These are phyloP conservation scores for Abramis brama DNA, from an alignment of 2,113 vertebrate genomes.

Conservation along the genomic window DNA sequence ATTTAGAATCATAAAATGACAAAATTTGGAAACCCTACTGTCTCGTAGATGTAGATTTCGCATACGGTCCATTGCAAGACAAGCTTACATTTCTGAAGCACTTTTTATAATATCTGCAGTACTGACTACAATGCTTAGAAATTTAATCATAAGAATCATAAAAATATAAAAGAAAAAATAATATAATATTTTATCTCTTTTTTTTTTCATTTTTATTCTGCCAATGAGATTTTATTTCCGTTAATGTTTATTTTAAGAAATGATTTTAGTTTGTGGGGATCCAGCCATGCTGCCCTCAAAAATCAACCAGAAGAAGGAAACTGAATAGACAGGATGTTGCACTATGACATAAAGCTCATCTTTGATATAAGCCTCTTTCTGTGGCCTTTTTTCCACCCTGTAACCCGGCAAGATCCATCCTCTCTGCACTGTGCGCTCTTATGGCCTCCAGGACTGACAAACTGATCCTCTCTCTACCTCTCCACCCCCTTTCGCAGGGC, in stretches of 20 bases:
- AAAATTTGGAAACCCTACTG: not conserved
- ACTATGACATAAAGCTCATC: not conserved
- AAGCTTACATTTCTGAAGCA: not conserved
- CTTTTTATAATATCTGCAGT: not conserved
- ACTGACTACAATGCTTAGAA: not conserved
- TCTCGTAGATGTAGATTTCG: not conserved
- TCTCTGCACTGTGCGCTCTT: conserved; percentile 15
- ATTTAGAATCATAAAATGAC: not conserved
- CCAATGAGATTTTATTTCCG: too few species aligned
- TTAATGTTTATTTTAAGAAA: not conserved
- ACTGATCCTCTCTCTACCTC: not conserved
- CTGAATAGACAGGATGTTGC: not conserved
- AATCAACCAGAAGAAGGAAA: not conserved
- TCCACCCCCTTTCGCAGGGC: not conserved
- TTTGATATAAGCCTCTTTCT: not conserved
- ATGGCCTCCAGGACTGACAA: conserved; percentile 42
- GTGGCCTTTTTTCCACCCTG: not conserved
- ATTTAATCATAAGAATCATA: not conserved
- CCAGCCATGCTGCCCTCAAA: not conserved
- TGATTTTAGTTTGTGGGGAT: not conserved
- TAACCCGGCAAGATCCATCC: conserved; percentile 2
- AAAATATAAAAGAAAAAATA: too few species aligned
- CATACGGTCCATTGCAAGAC: not conserved
- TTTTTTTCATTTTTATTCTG: too few species aligned
- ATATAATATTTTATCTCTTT: too few species aligned